Evolutionary conservation across 2,888 invertebrate genomes (phyloP).

Genomic region (Nephrotoma guestfalica): DNA sequence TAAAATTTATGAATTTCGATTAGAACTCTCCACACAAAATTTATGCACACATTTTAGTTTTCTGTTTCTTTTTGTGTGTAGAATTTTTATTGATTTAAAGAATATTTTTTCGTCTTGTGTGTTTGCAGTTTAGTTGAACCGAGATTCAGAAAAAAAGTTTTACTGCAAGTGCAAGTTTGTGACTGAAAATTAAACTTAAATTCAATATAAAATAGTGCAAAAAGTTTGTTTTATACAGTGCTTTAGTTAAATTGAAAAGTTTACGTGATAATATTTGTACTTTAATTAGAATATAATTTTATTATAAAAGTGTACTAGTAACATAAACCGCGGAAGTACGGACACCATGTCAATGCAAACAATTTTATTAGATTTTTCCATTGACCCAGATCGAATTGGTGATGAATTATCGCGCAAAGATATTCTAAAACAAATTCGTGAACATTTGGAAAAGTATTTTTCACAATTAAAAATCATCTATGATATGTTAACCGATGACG

Average conservation of each 20-base stretch:
- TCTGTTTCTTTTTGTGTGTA: not conserved
- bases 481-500: constrained; percentile 52
- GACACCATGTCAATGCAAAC: constrained; percentile 60
- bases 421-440: constrained; percentile 51
- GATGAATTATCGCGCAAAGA: constrained; percentile 50
- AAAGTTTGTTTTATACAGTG: not conserved
- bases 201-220: not conserved
- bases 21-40: not conserved
- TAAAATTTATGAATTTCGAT: not conserved
- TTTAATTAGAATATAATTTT: not conserved
- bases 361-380: constrained; percentile 62
- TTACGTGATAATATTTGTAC: not conserved
- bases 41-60: not conserved
- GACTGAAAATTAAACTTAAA: not conserved
- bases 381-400: constrained; percentile 50
- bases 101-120: not conserved
- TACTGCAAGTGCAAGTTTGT: not conserved
- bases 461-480: constrained; percentile 52
- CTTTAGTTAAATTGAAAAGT: not conserved
- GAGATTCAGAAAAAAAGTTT: not conserved
- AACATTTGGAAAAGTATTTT: constrained; percentile 54
- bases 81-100: not conserved
- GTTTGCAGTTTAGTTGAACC: not conserved
- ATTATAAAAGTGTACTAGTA: not conserved
- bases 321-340: constrained; percentile 7